Base-by-base conservation (phyloP, 2,888 invertebrate genomes). In the Cosmia trapezina region DNA sequence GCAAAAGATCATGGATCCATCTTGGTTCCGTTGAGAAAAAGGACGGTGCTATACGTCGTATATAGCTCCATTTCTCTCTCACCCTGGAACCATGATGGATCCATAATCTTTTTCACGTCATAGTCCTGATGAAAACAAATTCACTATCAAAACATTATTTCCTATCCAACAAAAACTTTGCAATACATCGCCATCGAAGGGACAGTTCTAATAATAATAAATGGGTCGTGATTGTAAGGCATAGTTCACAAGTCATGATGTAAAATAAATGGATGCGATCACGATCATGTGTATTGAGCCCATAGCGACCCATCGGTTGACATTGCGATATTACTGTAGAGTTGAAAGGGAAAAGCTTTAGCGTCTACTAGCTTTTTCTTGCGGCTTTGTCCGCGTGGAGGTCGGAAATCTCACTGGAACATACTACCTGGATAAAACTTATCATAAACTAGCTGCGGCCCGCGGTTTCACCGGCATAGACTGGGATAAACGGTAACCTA, bases 241-340 rank as follows among this genome's bases (percentile, higher is more conserved):
- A 72, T 75, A 43, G 59, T 61, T 71, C 79, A 62, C 70, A 68
- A 69, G 57, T 51, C 65, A 61, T 70, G 76, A 76, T 83, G 78
- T 73, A 76, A 80, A 84, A 72, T 84, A 83, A 83, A 84, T 81
- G 78, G 79, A 73, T 60, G 70, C 65, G 57, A 80, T 79, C 74
- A 72, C 41, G 62, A 74, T 79, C 69, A 69, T 79, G 64, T 75
- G 69, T 78, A 78, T 81, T 68, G 77, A 41, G 66, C 67, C 69
- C 53, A 43, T 49, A 61, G 69, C 57, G 33, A 51, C 59, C 71
- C 61, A 71, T 77, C 61, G 65, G 62, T 73, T 83, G 83, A 83
- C 74, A 67, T 70, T 70, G 68, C 37, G 57, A 78, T 78, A 76
- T 73, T 74, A 76, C 60, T 54, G 14, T 7, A n/a, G 9, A 7